These are phyloP conservation scores for Aplysina aerophoba DNA, from an alignment of 37 sponge, comb jelly and placozoan species.

Conservation along the genomic window DNA sequence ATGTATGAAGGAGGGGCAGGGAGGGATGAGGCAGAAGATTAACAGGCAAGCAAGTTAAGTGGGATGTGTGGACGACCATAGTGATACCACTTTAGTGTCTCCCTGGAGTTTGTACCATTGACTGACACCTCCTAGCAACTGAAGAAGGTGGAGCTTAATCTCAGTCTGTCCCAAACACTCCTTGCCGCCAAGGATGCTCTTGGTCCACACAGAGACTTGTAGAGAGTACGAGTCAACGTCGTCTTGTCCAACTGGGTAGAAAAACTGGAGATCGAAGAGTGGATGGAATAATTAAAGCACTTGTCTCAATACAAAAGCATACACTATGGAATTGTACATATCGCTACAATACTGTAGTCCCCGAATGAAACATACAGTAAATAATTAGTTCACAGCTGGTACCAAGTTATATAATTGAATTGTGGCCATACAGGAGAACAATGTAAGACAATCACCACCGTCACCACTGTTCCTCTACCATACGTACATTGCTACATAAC, in stretches of 20 bases:
- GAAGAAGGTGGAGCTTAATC: conserved; percentile 45
- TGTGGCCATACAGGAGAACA: not conserved
- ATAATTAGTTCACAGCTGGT: not conserved
- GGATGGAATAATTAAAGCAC: too few relatives aligned
- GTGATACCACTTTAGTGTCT: not conserved
- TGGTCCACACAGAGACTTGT: conserved; percentile 62
- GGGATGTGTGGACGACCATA: conserved; percentile 30
- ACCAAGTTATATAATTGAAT: not conserved
- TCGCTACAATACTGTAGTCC: not conserved
- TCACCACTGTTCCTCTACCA: too few relatives aligned
- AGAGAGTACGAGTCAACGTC: conserved; percentile 29
- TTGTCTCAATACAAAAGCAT: not conserved
- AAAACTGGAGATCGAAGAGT: conserved; percentile 42
- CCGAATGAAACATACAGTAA: not conserved
- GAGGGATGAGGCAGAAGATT: too few relatives aligned
- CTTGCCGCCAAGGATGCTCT: conserved; percentile 51
- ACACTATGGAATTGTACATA: not conserved
- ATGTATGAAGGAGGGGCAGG: too few relatives aligned
- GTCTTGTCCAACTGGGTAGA: conserved; percentile 31
- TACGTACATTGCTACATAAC: too few relatives aligned
- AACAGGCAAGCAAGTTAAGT: not conserved
- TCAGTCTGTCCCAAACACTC: conserved; percentile 59
- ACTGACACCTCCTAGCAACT: not conserved
- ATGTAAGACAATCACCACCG: too few relatives aligned
- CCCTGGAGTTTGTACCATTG: conserved; percentile 9